Evolutionary conservation across 2,888 invertebrate genomes (phyloP).

Genomic region (Pristionchus entomophagus): DNA sequence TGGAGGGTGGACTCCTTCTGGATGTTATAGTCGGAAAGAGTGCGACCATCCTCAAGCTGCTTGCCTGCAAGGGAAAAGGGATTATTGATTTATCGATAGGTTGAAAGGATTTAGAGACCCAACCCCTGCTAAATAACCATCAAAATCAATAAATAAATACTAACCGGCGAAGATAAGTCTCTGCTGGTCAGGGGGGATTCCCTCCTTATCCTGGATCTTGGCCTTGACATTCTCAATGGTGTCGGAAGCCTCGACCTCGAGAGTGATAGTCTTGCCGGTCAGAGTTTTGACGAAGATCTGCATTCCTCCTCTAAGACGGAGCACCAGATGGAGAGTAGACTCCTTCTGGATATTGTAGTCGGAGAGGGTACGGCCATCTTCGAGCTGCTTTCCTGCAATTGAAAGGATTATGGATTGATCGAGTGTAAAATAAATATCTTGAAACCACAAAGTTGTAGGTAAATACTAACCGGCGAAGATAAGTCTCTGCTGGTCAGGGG

Average conservation of each 20-base stretch:
- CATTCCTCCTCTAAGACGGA: slow-evolving; percentile 78
- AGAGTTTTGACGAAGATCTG: slow-evolving; percentile 97
- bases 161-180: slow-evolving; percentile 69
- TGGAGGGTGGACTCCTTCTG: slow-evolving; percentile 65
- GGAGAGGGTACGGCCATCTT: slow-evolving; percentile 64
- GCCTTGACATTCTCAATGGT: slow-evolving; percentile 74
- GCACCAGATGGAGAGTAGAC: slow-evolving; percentile 53
- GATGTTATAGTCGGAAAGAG: slow-evolving; percentile 66
- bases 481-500: slow-evolving; percentile 72
- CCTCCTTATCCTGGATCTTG: slow-evolving; percentile 74
- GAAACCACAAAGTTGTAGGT: not conserved
- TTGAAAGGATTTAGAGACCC: no score
- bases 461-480: slow-evolving; percentile 66
- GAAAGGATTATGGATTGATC: not conserved
- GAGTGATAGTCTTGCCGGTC: slow-evolving; percentile 86
- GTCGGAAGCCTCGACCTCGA: slow-evolving; percentile 73
- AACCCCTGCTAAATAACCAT: no score
- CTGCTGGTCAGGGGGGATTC: slow-evolving; percentile 73
- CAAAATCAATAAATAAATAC: no score
- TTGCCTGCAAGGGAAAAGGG: slow-evolving; percentile 51
- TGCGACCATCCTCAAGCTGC: slow-evolving; percentile 65
- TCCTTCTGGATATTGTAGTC: slow-evolving; percentile 69
- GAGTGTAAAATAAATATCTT: not conserved
- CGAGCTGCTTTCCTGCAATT: slow-evolving; percentile 58
- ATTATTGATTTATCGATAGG: no score